Evolutionary conservation across 1,140 invertebrate species (phyloP).

Genomic region (Ostrea edulis): DNA sequence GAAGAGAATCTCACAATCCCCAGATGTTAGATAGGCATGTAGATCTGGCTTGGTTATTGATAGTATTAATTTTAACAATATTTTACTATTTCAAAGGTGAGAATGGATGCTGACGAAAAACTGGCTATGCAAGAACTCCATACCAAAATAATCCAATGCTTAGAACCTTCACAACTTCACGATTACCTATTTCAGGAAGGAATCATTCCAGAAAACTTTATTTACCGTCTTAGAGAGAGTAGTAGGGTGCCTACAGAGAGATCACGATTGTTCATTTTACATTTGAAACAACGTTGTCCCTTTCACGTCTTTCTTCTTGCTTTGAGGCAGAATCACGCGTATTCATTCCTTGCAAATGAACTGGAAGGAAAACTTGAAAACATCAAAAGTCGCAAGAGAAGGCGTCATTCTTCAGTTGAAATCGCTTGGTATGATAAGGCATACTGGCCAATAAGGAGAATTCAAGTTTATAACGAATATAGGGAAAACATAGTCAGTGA

Average conservation of each 20-base stretch:
- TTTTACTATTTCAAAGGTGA: neutral
- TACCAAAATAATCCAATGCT: neutral
- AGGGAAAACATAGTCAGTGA: neutral
- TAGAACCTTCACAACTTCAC: neutral
- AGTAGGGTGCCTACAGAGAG: neutral
- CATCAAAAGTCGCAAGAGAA: conserved; percentile 10
- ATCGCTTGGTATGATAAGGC: conserved; percentile 5
- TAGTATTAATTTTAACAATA: neutral
- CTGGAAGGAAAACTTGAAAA: conserved; percentile 1
- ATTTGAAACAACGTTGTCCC: neutral
- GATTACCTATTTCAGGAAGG: conserved; percentile 13
- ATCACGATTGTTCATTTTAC: neutral
- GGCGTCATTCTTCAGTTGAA: neutral
- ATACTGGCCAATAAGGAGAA: neutral
- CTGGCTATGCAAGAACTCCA: conserved; percentile 7
- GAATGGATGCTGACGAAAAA: neutral
- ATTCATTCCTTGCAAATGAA: conserved; percentile 13
- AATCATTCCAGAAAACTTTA: neutral
- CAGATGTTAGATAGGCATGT: no score
- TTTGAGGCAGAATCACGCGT: conserved; percentile 1
- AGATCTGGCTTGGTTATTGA: neutral
- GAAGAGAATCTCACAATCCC: no score
- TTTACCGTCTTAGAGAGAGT: neutral
- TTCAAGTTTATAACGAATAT: conserved; percentile 13
- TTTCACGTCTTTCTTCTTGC: conserved; percentile 1